Evolutionary conservation across 2,113 vertebrate species (phyloP), one percentile per base, ranked within the genome.

Genomic region (Panurus biarmicus): DNA sequence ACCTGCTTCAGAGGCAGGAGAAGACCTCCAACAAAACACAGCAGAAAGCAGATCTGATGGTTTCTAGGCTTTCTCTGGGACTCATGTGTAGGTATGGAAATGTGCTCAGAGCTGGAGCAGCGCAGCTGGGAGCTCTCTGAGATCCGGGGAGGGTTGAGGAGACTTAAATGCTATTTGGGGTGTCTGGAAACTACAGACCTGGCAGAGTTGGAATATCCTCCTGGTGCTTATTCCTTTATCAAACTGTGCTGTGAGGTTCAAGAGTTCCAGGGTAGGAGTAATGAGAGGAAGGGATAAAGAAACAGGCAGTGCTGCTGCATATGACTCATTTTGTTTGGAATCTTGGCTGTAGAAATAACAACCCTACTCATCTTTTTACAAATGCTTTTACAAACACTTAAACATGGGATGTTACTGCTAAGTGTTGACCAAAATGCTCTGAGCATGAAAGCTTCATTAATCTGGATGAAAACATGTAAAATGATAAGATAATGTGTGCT

Each of bases 351-450:
- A 60, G 89, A 95, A 96, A 86, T 33, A 93, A 70, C 64, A 83
- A 31, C 10, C 58, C 56, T 62, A 29, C 71, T 93, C 74, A 48
- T 69, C 18, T 0, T 85, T 91, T 88, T 70, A 91, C 66, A 95
- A 83, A 87, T 36, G 67, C 85, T 91, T 96, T 77, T 77, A 78
- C 65, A 88, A 88, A 74, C 87, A 84, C 79, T 95, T 74, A 50
- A 88, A 71, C 60, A 64, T 31, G 79, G 64, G 85, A 81, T 83
- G 64, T 85, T 54, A 28, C 84, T 53, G 64, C 47, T 51, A 81
- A 94, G 82, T 86, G 90, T 83, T 95, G 90, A 94, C 65, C 76
- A 86, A 95, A 94, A 93, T 38, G 62, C 85, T 95, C 75, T 70
- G 70, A 89, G 72, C 69, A 11, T 74, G 79, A 93, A 96, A 92